Evolutionary conservation across 1,140 invertebrate species (phyloP).

Genomic region (Calliopsis andreniformis): DNA sequence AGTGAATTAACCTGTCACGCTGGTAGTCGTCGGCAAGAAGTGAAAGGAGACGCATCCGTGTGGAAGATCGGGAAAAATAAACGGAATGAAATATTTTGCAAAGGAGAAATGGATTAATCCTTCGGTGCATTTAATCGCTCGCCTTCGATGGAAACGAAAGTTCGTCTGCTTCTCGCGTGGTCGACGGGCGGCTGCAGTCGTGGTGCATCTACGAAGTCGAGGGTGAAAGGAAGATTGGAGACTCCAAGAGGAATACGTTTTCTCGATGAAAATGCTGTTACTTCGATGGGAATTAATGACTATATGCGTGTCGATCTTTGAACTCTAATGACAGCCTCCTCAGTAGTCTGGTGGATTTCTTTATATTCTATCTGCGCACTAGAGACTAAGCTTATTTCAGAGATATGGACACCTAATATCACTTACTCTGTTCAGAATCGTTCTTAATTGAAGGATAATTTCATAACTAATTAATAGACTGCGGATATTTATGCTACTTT

Average conservation of each 20-base stretch:
- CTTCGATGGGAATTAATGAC: neutral
- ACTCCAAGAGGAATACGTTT: neutral
- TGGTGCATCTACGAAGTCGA: neutral
- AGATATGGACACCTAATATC: too few relatives aligned
- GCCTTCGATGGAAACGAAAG: constrained; percentile 58
- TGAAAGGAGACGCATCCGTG: constrained; percentile 53
- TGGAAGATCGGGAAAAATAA: constrained; percentile 49
- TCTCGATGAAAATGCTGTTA: neutral
- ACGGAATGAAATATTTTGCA: constrained; percentile 32
- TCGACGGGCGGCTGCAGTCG: too few relatives aligned
- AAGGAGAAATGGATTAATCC: constrained; percentile 61
- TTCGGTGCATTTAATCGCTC: constrained; percentile 13
- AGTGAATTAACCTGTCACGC: constrained; percentile 29
- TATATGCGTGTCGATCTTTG: neutral
- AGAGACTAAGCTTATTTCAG: too few relatives aligned
- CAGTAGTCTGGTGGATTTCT: too few relatives aligned
- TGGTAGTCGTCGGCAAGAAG: constrained; percentile 30
- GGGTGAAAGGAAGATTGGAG: constrained; percentile 20
- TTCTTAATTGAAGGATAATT: too few relatives aligned
- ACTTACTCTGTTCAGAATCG: too few relatives aligned
- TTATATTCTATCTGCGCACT: too few relatives aligned
- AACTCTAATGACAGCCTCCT: neutral
- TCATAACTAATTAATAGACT: too few relatives aligned
- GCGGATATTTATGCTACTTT: too few relatives aligned
- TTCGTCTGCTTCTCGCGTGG: constrained; percentile 19